Conservation (phyloP, 2,888 invertebrate genomes). For the Prionchulus punctatus region DNA sequence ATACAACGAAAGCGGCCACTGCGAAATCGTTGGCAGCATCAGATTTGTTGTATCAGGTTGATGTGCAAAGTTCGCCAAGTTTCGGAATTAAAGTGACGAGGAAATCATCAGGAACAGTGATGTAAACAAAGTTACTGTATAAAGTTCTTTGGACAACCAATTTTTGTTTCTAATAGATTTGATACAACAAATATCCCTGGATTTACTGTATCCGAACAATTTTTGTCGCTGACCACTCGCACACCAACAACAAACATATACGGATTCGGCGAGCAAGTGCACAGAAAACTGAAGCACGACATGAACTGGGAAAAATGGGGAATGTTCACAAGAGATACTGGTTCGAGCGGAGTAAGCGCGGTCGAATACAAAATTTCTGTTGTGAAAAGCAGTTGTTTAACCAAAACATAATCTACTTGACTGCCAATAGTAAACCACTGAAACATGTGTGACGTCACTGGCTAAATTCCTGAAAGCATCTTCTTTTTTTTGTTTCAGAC, state of each 20-base stretch:
- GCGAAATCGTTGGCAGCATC: no score
- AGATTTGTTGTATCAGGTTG: no score
- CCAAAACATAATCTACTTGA: no score
- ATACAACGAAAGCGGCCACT: not conserved
- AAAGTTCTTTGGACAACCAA: no score
- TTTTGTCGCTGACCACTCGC: slow-evolving; percentile 22
- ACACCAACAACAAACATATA: slow-evolving; percentile 22
- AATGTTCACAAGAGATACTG: slow-evolving; percentile 27
- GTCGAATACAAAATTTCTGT: no score
- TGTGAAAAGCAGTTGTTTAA: no score
- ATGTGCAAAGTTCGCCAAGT: not conserved
- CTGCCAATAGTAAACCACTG: no score
- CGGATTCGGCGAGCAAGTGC: slow-evolving; percentile 30
- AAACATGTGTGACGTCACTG: no score
- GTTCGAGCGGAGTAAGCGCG: slow-evolving; percentile 14
- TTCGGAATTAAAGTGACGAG: not conserved
- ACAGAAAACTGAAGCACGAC: slow-evolving; percentile 22
- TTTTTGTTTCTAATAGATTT: no score
- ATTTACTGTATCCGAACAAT: slow-evolving; percentile 19
- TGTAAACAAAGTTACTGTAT: no score
- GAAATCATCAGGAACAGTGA: not conserved
- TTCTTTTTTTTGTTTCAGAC: no score
- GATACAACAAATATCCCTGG: not conserved
- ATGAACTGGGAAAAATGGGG: slow-evolving; percentile 27
- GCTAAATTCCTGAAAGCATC: no score